phyloP scores from a whole-genome alignment of 2,113 vertebrate genomes.

The Vidua macroura region DNA sequence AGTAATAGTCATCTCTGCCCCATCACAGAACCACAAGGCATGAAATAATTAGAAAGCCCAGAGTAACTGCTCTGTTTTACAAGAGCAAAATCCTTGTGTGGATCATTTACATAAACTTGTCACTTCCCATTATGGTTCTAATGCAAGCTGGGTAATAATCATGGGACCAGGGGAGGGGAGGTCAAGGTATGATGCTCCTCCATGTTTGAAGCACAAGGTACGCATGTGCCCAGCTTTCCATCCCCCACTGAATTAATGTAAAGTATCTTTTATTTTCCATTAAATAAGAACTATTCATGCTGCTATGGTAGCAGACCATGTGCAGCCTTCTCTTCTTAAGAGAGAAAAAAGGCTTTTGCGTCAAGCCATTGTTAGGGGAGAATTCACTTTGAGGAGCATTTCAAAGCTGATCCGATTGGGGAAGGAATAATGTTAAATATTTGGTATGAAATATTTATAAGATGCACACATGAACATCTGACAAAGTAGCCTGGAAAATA shows the following conservation, averaged over 20 bases:
- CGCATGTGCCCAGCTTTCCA: constrained; percentile 64
- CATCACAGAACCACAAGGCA: constrained; percentile 84
- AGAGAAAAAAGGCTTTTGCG: constrained; percentile 72
- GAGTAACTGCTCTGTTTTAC: constrained; percentile 85
- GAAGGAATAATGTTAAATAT: constrained; percentile 81
- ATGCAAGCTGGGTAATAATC: constrained; percentile 65
- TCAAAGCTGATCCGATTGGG: constrained; percentile 79
- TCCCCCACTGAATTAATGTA: constrained; percentile 66
- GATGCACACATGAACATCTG: constrained; percentile 60
- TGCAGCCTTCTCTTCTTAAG: constrained; percentile 74
- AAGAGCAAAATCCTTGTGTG: constrained; percentile 78
- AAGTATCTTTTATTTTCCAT: constrained; percentile 78
- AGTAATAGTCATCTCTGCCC: constrained; percentile 76
- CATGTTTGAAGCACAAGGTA: constrained; percentile 60
- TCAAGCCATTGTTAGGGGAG: constrained; percentile 81
- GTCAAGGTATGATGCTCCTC: constrained; percentile 61
- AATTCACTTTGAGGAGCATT: constrained; percentile 78
- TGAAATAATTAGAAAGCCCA: constrained; percentile 88
- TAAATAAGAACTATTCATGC: constrained; percentile 75
- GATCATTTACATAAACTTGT: constrained; percentile 86
- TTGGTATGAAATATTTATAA: constrained; percentile 88
- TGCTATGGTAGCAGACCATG: constrained; percentile 79
- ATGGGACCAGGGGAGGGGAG: constrained; percentile 59
- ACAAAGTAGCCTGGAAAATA: constrained; percentile 74
- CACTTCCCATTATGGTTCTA: constrained; percentile 77